phyloP scores from a whole-genome alignment of 2,888 invertebrate species.

The Sericinus montela region DNA sequence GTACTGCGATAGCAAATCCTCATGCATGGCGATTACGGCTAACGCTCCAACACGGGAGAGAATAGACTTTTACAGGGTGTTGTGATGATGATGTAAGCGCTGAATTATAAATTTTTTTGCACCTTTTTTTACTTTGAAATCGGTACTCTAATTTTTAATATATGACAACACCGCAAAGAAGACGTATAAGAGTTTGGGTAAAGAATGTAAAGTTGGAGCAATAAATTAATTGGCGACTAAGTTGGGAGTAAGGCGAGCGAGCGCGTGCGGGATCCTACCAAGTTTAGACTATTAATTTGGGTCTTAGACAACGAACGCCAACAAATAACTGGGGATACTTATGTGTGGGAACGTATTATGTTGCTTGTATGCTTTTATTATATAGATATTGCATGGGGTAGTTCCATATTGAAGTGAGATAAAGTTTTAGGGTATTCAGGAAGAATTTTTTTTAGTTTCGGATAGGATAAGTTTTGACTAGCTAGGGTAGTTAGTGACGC shows the following conservation, averaged over 20 bases:
- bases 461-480: too few relatives aligned
- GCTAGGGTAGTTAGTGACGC: too few relatives aligned
- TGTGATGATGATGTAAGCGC: too few relatives aligned
- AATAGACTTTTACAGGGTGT: too few relatives aligned
- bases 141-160: too few relatives aligned
- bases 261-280: constrained; percentile 60
- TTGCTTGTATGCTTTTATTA: constrained; percentile 1
- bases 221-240: constrained; percentile 76
- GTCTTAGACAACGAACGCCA: constrained; percentile 54
- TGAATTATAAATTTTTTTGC: too few relatives aligned
- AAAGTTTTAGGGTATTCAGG: too few relatives aligned
- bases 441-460: background rate
- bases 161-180: constrained; percentile 42
- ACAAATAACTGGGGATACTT: constrained; percentile 54
- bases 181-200: constrained; percentile 65
- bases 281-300: constrained; percentile 77
- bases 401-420: too few relatives aligned
- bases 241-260: constrained; percentile 54
- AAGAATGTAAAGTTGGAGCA: constrained; percentile 73
- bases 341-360: constrained; percentile 19
- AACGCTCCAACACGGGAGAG: too few relatives aligned
- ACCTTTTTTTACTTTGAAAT: too few relatives aligned
- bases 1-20: too few relatives aligned
- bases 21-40: too few relatives aligned
- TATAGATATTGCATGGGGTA: background rate